phyloP scores from a whole-genome alignment of 2,797 vertebrate species.

The Pteronotus mesoamericanus region DNA sequence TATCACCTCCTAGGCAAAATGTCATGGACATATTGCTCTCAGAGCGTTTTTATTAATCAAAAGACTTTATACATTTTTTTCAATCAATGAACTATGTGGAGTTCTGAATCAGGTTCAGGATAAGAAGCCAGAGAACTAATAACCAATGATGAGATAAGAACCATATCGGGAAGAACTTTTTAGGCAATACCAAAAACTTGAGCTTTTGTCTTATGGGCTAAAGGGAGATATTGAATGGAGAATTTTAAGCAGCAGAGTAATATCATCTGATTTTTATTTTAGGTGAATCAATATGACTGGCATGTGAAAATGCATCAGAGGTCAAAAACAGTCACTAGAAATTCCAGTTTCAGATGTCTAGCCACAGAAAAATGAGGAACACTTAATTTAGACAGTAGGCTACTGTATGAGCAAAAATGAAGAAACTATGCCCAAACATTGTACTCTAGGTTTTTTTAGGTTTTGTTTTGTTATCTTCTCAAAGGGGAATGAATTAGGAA shows the following conservation, averaged over 20 bases:
- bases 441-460: neutral
- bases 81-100: neutral
- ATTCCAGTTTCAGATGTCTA: neutral
- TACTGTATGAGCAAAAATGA: neutral
- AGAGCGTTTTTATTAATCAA: neutral
- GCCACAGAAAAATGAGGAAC: neutral
- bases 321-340: neutral
- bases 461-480: neutral
- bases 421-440: neutral
- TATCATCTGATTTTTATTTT: constrained; percentile 44
- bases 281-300: neutral
- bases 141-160: neutral
- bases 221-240: neutral
- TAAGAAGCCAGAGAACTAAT: neutral
- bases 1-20: neutral
- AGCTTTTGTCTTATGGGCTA: neutral
- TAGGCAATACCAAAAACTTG: neutral
- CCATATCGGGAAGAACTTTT: neutral
- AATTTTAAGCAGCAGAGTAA: neutral
- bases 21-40: neutral
- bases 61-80: neutral
- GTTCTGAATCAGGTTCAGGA: neutral
- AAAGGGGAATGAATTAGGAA: neutral
- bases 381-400: neutral
- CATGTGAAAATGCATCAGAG: neutral